phyloP scores from a whole-genome alignment of 2,888 invertebrate genomes.

The Dioctria rufipes region DNA sequence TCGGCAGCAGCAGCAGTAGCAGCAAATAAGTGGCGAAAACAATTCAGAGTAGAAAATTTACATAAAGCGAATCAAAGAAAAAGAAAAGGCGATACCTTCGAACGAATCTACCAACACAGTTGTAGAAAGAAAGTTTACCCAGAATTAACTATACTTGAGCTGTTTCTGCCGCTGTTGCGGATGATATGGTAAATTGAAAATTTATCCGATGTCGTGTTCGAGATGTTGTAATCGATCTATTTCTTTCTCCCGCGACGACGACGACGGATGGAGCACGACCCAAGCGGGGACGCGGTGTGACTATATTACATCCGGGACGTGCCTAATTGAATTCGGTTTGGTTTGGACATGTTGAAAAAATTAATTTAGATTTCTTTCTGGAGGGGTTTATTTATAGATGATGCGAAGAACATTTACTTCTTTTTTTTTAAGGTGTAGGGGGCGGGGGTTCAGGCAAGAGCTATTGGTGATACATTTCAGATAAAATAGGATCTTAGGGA shows the following conservation, averaged over 20 bases:
- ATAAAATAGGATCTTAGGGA: neutral
- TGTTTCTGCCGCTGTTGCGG: neutral
- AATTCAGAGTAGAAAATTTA: conserved; percentile 45
- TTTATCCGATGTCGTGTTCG: conserved; percentile 24
- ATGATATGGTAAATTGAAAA: conserved; percentile 48
- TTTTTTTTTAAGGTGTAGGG: neutral
- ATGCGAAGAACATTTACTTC: neutral
- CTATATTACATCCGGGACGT: conserved; percentile 26
- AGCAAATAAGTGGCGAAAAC: conserved; percentile 46
- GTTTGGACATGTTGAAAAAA: conserved; percentile 48
- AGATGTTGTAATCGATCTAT: conserved; percentile 37
- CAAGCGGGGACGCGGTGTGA: neutral
- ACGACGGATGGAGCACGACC: neutral
- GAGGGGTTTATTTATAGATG: neutral
- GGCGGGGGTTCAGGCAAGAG: neutral
- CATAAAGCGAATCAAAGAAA: conserved; percentile 29
- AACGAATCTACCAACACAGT: neutral
- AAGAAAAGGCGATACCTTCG: conserved; percentile 21
- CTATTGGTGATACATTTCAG: neutral
- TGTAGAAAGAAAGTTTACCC: conserved; percentile 38
- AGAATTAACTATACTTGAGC: neutral
- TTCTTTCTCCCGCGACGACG: neutral
- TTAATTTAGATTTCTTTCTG: conserved; percentile 26
- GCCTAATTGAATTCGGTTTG: conserved; percentile 42
- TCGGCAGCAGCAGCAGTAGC: neutral